phyloP scores from a whole-genome alignment of 2,113 vertebrate genomes.

The Daubentonia madagascariensis region DNA sequence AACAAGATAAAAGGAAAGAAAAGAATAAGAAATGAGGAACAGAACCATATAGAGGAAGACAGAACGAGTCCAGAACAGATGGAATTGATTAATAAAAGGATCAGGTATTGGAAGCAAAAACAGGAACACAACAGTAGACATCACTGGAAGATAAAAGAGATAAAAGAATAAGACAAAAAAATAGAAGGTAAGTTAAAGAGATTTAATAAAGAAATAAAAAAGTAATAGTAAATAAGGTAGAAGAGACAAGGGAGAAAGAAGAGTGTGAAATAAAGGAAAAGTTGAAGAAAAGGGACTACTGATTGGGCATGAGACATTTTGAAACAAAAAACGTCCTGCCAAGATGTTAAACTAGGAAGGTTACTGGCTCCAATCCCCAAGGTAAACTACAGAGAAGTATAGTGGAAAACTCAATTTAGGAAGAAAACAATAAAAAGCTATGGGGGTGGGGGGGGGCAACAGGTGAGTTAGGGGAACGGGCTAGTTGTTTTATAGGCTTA shows the following conservation, averaged over 20 bases:
- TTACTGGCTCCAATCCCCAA: neutral
- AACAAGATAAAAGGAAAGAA: neutral
- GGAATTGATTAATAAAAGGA: neutral
- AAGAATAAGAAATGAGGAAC: neutral
- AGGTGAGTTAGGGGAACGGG: neutral
- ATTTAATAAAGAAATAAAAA: neutral
- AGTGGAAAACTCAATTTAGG: neutral
- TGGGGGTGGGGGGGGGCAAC: neutral
- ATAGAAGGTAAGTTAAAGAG: neutral
- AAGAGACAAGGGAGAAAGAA: neutral
- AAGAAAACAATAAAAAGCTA: neutral
- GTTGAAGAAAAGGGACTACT: neutral
- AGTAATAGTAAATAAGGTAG: neutral
- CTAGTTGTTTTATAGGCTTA: neutral
- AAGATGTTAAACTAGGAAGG: neutral
- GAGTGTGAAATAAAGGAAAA: neutral
- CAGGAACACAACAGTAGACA: neutral
- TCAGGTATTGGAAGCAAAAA: neutral
- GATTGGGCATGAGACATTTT: neutral
- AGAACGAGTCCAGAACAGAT: neutral
- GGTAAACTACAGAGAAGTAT: neutral
- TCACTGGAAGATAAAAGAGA: neutral
- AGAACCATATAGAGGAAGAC: neutral
- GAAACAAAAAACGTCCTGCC: neutral
- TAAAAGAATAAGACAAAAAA: neutral